Evolutionary conservation across 2,888 invertebrate species (phyloP), one percentile per base, ranked within the genome.

Genomic region (Callyntrura guangdongensis): DNA sequence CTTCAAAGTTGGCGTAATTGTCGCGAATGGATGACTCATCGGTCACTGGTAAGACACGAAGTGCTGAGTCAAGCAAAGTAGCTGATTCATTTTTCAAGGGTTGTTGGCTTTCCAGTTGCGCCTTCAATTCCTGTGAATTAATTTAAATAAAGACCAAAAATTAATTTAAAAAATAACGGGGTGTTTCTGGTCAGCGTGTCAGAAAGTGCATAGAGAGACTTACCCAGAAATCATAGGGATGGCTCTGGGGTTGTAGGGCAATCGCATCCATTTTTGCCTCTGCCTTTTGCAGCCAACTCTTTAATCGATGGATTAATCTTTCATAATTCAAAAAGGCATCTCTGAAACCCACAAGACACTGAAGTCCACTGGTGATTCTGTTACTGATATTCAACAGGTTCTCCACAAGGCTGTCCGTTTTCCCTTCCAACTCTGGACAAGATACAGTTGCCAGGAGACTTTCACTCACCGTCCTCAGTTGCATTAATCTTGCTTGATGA

Each of bases 101-200:
- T 93, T 97, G 97, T 94, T 98, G 96, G 27, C 98, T 96, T 95
- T 98, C 98, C 94, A 97, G 97, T 94, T 98, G 97, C 0, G 98
- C 98, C 95, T 98, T 98, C 72, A 98, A 95, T 95, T 98, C 98
- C 96, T 96, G 93, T 59, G 25, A n/a, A 79, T n/a, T n/a, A n/a
- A n/a, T n/a, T n/a, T 36, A 56, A n/a, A n/a, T n/a, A 56, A 56
- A 56, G 17, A 11, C 1, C 20, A 64, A 45, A 67, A 3, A 22
- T n/a, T n/a, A n/a, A n/a, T n/a, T n/a, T n/a, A n/a, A n/a, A n/a
- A n/a, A n/a, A n/a, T n/a, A n/a, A n/a, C n/a, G n/a, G n/a, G n/a
- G n/a, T n/a, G n/a, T n/a, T n/a, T n/a, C n/a, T n/a, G n/a, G n/a
- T n/a, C n/a, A n/a, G n/a, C n/a, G n/a, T n/a, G n/a, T n/a, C n/a